Conservation (phyloP, 2,888 invertebrate genomes). For the Pardosa pseudoannulata region DNA sequence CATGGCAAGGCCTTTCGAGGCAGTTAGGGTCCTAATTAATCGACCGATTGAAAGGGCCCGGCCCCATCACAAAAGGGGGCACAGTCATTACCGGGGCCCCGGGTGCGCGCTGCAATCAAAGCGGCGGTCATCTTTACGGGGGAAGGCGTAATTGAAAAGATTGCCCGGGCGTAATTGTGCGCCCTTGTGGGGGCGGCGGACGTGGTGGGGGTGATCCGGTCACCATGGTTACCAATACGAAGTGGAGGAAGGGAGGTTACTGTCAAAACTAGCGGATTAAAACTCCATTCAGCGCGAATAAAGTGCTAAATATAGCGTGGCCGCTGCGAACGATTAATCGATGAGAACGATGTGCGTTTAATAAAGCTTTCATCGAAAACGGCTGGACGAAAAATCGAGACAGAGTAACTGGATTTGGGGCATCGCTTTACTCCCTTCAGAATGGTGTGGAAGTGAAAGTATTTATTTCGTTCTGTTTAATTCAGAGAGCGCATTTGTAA, state of each 20-base stretch:
- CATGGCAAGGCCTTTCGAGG: conserved; percentile 52
- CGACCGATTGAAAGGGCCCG: conserved; percentile 62
- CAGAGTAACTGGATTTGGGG: neutral
- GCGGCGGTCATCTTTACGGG: conserved; percentile 56
- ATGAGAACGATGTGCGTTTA: conserved; percentile 23
- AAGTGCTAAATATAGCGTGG: conserved; percentile 23
- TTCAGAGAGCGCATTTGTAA: neutral
- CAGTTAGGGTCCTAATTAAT: conserved; percentile 70
- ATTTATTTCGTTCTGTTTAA: neutral
- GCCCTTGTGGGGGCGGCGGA: neutral
- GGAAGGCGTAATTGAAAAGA: conserved; percentile 54
- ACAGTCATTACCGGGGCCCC: conserved; percentile 43
- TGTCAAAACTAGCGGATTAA: conserved; percentile 46
- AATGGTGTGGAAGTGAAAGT: neutral
- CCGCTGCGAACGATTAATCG: conserved; percentile 10
- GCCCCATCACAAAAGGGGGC: conserved; percentile 17
- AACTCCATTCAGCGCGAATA: conserved; percentile 25
- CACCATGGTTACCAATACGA: conserved; percentile 34
- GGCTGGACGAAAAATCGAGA: conserved; percentile 3
- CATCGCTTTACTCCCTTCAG: neutral
- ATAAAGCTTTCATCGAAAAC: neutral
- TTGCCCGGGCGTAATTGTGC: conserved; percentile 8
- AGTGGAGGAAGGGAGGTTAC: neutral
- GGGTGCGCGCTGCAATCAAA: conserved; percentile 34
- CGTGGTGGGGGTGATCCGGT: neutral